phyloP scores from a whole-genome alignment of 2,113 vertebrate species.

The Ophiodon elongatus region DNA sequence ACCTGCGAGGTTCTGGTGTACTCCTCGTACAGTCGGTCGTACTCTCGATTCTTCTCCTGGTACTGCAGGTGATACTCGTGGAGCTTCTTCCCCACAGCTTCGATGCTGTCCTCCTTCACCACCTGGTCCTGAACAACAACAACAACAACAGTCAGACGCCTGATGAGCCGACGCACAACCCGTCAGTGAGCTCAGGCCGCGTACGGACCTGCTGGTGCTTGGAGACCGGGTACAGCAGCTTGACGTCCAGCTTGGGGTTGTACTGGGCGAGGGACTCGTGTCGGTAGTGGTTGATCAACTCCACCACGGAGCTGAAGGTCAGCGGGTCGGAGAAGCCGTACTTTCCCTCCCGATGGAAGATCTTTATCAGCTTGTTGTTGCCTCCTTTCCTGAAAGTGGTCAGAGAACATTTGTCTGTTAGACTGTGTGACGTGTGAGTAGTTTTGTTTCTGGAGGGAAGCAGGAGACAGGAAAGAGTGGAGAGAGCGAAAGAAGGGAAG shows the following conservation, averaged over 20 bases:
- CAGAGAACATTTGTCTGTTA: neutral
- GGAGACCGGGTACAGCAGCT: conserved; percentile 96
- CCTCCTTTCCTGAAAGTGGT: conserved; percentile 93
- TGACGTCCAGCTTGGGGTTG: conserved; percentile 98
- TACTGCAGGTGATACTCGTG: conserved; percentile 98
- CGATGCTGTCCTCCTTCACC: conserved; percentile 98
- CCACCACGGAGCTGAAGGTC: conserved; percentile 97
- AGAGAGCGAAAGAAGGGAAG: no score
- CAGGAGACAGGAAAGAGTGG: no score
- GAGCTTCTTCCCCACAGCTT: conserved; percentile 98
- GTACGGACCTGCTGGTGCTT: conserved; percentile 95
- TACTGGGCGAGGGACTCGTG: conserved; percentile 98
- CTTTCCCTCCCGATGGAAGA: conserved; percentile 98
- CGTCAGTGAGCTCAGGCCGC: rapidly evolving
- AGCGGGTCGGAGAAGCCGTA: conserved; percentile 98
- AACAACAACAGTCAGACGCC: conserved; percentile 4
- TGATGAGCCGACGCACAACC: neutral
- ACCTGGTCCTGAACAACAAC: conserved; percentile 92
- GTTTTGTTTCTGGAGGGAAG: no score
- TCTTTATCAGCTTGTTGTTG: conserved; percentile 99
- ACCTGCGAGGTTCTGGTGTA: conserved; percentile 98
- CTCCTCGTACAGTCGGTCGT: conserved; percentile 98
- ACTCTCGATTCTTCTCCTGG: conserved; percentile 98
- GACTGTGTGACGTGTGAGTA: neutral
- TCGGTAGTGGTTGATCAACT: conserved; percentile 97